Evolutionary conservation across 2,797 vertebrate genomes (phyloP).

Genomic region (Numenius phaeopus): DNA sequence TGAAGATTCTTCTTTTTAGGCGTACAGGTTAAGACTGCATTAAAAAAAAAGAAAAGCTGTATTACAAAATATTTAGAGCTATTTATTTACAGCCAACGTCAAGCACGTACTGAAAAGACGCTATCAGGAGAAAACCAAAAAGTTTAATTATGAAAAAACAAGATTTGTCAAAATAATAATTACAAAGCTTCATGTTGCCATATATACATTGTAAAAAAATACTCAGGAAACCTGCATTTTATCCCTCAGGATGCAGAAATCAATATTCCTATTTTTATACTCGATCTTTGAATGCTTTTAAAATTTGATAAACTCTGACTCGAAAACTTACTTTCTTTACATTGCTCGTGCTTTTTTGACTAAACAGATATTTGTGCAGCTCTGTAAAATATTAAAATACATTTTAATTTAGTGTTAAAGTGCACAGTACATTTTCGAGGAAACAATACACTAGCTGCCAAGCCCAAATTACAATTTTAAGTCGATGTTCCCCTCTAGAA

Average conservation of each 20-base stretch:
- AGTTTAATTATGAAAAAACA: constrained; percentile 79
- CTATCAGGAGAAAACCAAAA: constrained; percentile 57
- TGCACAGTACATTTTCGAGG: constrained; percentile 82
- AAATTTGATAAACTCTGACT: constrained; percentile 69
- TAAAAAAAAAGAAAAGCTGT: constrained; percentile 47
- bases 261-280: constrained; percentile 76
- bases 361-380: constrained; percentile 80
- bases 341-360: constrained; percentile 74
- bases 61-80: constrained; percentile 77
- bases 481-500: neutral
- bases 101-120: constrained; percentile 79
- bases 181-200: constrained; percentile 81
- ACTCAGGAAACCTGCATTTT: constrained; percentile 79
- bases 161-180: constrained; percentile 83
- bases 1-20: constrained; percentile 48
- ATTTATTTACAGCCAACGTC: constrained; percentile 75
- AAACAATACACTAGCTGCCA: constrained; percentile 76
- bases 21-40: constrained; percentile 50
- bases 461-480: neutral
- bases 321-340: constrained; percentile 76
- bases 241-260: constrained; percentile 77
- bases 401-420: constrained; percentile 84
- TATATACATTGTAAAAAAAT: constrained; percentile 85
- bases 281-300: constrained; percentile 65
- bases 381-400: constrained; percentile 79